Evolutionary conservation across 2,797 vertebrate genomes (phyloP).

Genomic region (Chelonia mydas): DNA sequence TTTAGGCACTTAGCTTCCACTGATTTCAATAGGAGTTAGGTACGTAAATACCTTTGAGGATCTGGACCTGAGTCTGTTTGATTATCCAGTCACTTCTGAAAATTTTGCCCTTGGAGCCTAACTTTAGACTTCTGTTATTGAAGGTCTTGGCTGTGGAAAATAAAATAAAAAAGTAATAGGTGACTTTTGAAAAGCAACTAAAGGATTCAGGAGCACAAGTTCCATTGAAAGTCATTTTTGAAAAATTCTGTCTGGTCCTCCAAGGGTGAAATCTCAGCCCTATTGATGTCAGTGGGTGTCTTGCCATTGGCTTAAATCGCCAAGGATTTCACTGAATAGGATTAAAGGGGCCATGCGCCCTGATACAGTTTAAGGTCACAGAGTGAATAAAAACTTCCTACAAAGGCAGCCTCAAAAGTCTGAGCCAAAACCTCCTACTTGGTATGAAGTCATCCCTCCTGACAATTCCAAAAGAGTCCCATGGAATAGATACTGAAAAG

Average conservation of each 20-base stretch:
- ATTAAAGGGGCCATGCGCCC: background rate
- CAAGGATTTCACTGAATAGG: background rate
- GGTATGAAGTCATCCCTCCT: background rate
- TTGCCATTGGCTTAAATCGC: background rate
- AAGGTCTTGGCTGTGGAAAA: background rate
- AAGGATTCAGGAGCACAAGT: background rate
- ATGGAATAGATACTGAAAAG: background rate
- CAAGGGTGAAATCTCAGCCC: background rate
- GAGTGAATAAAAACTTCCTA: background rate
- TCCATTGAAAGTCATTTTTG: background rate
- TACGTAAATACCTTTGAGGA: background rate
- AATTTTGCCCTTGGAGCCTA: background rate
- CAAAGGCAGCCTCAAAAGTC: background rate
- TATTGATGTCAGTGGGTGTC: fast-evolving
- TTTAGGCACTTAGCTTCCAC: background rate
- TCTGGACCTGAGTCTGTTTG: background rate
- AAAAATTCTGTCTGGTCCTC: background rate
- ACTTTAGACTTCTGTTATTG: background rate
- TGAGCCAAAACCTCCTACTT: background rate
- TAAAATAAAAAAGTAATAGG: background rate
- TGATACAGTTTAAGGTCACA: background rate
- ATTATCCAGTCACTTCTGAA: background rate
- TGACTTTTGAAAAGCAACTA: background rate
- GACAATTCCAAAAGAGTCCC: fast-evolving
- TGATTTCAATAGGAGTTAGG: background rate